Percentiles rank a stretch among this genome's conserved stretches.
Evolutionary conservation across 2,113 vertebrate species (phyloP).

Genomic region (Corythornis cristatus): DNA sequence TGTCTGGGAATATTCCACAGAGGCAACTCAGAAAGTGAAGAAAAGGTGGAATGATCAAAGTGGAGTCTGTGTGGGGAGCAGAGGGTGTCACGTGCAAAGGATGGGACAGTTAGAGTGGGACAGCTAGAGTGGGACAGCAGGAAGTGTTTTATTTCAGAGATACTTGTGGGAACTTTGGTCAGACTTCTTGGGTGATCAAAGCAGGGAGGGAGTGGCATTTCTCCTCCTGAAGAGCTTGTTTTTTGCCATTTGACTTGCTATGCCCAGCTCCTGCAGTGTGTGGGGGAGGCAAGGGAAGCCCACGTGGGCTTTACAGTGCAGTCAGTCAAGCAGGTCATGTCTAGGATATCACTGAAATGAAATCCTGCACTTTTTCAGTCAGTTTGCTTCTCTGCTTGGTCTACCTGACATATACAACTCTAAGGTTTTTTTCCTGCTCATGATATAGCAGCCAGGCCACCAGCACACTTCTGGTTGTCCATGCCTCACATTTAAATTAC

Average conservation of each 20-base stretch:
- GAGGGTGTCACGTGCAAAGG: background rate
- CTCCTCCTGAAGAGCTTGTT: background rate
- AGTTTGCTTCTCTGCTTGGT: background rate
- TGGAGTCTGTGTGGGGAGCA: background rate
- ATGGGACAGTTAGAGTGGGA: background rate
- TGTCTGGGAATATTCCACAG: background rate
- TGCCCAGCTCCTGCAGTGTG: accelerated
- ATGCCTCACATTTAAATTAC: background rate
- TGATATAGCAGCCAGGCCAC: background rate
- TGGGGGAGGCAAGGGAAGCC: background rate
- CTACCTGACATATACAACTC: background rate
- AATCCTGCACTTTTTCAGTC: background rate
- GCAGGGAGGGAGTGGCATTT: background rate
- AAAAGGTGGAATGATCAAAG: background rate
- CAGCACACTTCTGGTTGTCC: background rate
- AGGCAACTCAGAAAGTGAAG: background rate
- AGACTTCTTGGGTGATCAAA: background rate
- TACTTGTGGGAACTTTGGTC: background rate
- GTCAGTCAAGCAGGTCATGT: background rate
- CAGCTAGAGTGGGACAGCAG: background rate
- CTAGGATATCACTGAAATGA: background rate
- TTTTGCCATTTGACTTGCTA: background rate
- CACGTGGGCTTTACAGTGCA: background rate
- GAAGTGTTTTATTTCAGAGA: background rate
- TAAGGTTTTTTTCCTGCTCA: background rate